These are phyloP conservation scores for Paedocypris micromegethes DNA, from an alignment of 2,797 vertebrate genomes.

Conservation along the genomic window DNA sequence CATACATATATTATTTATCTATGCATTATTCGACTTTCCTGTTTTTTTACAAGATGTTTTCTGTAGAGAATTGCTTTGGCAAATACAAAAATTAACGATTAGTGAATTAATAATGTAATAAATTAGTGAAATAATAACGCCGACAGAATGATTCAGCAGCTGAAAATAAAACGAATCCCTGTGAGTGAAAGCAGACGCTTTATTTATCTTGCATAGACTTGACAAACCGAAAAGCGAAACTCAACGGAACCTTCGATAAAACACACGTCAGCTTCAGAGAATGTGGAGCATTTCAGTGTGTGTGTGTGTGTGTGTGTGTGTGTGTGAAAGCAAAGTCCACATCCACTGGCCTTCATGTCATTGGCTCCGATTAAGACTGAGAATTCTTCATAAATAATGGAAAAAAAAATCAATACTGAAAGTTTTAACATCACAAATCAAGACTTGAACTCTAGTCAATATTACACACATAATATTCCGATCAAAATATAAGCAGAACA, in stretches of 20 bases:
- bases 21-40: no score
- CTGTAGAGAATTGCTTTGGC: no score
- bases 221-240: neutral
- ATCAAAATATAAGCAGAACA: neutral
- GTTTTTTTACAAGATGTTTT: no score
- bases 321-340: slow-evolving; percentile 5
- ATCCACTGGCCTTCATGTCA: slow-evolving; percentile 5
- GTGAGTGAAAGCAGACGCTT: no score
- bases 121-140: no score
- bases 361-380: neutral
- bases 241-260: neutral
- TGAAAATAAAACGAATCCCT: no score
- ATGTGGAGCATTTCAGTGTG: neutral
- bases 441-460: slow-evolving; percentile 1
- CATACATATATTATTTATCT: no score
- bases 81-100: no score
- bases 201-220: slow-evolving; percentile 15
- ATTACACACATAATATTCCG: neutral
- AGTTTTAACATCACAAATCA: slow-evolving; percentile 5
- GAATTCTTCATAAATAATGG: slow-evolving; percentile 9
- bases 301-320: neutral
- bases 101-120: no score
- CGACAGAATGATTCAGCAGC: no score
- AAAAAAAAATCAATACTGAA: slow-evolving; percentile 14
- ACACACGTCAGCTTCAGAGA: neutral